A percentile compares a stretch with the other conserved stretches of the same genome.
Conservation (phyloP, 2,113 vertebrate genomes). For the Calidris pugnax region DNA sequence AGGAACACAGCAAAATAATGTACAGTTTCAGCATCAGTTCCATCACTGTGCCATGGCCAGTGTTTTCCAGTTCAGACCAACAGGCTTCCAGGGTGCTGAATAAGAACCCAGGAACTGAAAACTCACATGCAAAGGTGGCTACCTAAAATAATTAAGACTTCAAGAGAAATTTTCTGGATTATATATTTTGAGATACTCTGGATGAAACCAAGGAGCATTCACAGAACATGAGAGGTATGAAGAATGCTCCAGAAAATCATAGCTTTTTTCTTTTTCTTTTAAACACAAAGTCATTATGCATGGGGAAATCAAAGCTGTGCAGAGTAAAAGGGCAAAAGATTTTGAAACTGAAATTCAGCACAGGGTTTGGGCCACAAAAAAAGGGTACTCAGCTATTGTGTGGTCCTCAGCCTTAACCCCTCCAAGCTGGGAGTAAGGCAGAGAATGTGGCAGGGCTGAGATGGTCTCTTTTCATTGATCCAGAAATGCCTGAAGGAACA, state of each 20-base stretch:
- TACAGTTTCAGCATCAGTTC: background rate
- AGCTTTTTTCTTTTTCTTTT: background rate
- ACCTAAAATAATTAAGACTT: background rate
- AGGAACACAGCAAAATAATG: background rate
- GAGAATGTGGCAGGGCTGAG: background rate
- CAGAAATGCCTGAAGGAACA: background rate
- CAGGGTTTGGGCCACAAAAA: background rate
- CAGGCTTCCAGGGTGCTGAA: background rate
- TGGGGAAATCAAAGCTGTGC: background rate
- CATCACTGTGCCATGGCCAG: rapidly evolving
- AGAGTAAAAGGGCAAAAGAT: background rate
- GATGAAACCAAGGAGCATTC: background rate
- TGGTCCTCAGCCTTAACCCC: background rate
- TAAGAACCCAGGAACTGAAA: background rate
- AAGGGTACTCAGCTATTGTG: background rate
- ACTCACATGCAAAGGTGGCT: background rate
- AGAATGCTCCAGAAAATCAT: background rate
- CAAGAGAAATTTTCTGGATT: background rate
- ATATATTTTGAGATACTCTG: background rate
- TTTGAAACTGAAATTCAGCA: background rate
- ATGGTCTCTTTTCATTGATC: background rate
- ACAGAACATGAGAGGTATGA: background rate
- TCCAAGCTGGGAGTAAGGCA: background rate
- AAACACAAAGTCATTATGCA: background rate
- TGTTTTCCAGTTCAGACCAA: background rate